Base-by-base conservation (phyloP, 2,888 invertebrate genomes). In the Cataglyphis cursor region DNA sequence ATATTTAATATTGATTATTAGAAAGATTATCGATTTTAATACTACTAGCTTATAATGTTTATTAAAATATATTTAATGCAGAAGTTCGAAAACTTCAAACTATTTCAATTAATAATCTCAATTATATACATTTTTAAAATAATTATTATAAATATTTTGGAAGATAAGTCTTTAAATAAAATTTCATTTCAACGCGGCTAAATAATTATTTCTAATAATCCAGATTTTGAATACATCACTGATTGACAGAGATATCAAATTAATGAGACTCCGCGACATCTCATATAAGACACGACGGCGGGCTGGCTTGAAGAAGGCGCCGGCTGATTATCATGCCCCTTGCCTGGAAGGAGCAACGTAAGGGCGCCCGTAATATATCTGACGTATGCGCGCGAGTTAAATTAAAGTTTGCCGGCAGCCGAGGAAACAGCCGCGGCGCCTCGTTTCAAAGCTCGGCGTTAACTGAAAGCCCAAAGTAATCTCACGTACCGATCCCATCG, bases 321-420 rank as follows among this genome's bases (percentile, higher is more conserved):
- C 81, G 84, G 64, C 85, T 87, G 83, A 90, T 92, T 92, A 92
- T 80, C 78, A 44, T n/a, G 88, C 87, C 81, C 85, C 82, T 68
- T 65, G 62, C 65, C 41, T 31, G 78, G 70, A 83, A 75, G 10
- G 24, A 62, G 82, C 76, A 68, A 70, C 81, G 54, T 41, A 73
- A 86, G 91, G 91, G 90, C 35, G 5, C 91, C 88, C 88, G 91
- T 91, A 90, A 92, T 92, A 92, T 90, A 90, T 88, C 91, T 90
- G 91, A 90, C 86, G 86, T 90, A 90, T 84, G 90, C 85, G 80
- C 59, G 87, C 89, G 78, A 91, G 90, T 91, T 89, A 92, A 92
- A 92, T 92, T 92, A 92, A 92, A 90, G 89, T 86, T 85, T 72
- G 66, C 70, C 74, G 51, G 66, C 68, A 86, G 74, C 73, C n/a